Conservation (phyloP, 2,113 vertebrate genomes). For the Vireo altiloquus region DNA sequence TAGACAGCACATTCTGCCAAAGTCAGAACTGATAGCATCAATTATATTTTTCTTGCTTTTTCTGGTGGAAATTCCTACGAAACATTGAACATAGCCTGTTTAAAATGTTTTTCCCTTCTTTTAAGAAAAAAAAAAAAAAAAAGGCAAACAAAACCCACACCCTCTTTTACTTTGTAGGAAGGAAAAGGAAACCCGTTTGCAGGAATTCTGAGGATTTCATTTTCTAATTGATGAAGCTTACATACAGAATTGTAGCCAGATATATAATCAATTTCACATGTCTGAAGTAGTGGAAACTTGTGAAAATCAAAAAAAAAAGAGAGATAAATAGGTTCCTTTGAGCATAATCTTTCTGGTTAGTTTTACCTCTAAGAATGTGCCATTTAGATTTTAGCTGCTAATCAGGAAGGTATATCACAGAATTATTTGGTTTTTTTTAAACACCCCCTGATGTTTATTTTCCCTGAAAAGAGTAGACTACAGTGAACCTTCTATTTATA, state of each 20-base stretch:
- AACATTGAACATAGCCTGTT: not conserved
- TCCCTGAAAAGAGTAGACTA: constrained; percentile 22
- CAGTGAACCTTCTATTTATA: constrained; percentile 60
- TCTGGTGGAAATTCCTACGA: not conserved
- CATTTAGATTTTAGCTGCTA: constrained; percentile 37
- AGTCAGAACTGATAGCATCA: not conserved
- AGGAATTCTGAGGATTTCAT: not conserved
- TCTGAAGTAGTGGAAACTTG: not conserved
- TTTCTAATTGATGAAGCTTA: not conserved
- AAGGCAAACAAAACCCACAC: not conserved
- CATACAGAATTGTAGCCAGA: not conserved
- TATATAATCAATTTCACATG: not conserved
- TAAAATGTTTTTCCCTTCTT: not conserved
- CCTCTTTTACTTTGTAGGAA: not conserved
- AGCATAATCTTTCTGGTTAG: constrained; percentile 2
- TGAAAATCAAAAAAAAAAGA: not conserved
- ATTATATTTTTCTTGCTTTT: not conserved
- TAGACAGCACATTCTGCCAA: not conserved
- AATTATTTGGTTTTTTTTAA: not conserved
- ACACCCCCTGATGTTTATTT: constrained; percentile 10
- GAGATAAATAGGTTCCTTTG: not conserved
- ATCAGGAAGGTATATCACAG: constrained; percentile 6
- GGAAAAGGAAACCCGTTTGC: not conserved
- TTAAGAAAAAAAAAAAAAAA: not conserved
- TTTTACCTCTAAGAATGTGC: constrained; percentile 6